Conservation (phyloP, 2,797 vertebrate species). For the Peromyscus attwateri region DNA sequence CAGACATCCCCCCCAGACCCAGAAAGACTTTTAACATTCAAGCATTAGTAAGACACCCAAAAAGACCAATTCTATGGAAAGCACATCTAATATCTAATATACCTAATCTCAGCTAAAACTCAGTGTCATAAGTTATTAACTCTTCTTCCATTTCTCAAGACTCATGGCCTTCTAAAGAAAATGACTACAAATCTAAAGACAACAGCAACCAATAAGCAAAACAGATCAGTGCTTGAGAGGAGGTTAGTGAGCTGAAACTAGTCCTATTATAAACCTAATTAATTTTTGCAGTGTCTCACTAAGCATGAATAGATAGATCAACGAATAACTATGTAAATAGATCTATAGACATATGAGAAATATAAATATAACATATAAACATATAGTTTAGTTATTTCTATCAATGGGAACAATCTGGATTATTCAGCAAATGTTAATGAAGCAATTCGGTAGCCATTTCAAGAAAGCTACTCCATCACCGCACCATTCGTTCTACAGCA, state of each 20-base stretch:
- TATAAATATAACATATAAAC: no score
- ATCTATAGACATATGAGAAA: neutral
- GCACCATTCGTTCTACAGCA: neutral
- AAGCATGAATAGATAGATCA: neutral
- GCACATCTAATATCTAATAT: neutral
- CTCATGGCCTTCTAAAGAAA: neutral
- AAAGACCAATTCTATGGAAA: slow-evolving; percentile 4
- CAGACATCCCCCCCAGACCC: neutral
- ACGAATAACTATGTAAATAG: neutral
- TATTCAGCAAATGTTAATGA: neutral
- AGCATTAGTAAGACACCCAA: neutral
- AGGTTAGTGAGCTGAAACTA: neutral
- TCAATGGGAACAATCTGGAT: neutral
- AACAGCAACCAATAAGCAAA: neutral
- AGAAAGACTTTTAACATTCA: slow-evolving; percentile 16
- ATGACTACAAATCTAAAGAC: neutral
- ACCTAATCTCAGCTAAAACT: neutral
- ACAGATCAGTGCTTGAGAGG: neutral
- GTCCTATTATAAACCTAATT: neutral
- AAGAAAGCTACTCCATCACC: neutral
- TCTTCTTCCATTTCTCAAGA: neutral
- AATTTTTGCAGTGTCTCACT: neutral
- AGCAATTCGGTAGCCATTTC: neutral
- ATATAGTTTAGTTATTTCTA: neutral
- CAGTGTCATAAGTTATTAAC: neutral